Percentiles rank a stretch among this genome's conserved stretches.
Evolutionary conservation across 2,797 vertebrate species (phyloP).

Genomic region (Gastrophryne carolinensis): DNA sequence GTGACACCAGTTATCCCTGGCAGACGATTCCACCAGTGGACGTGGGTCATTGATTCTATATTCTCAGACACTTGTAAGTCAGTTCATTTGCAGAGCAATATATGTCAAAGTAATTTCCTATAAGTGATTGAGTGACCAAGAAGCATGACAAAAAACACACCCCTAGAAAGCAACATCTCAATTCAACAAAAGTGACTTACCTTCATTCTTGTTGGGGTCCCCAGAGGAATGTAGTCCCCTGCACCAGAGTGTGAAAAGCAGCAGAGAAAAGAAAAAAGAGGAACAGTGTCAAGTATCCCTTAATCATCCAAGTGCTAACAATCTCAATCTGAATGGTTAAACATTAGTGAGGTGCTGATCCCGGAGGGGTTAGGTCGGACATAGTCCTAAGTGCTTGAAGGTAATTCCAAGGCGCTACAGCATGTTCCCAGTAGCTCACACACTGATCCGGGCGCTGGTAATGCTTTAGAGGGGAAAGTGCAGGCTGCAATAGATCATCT

Average conservation of each 20-base stretch:
- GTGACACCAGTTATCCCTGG: too few species aligned
- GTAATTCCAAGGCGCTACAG: background rate
- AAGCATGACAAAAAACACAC: too few species aligned
- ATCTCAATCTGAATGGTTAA: slow-evolving; percentile 34
- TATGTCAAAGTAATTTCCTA: too few species aligned
- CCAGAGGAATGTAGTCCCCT: background rate
- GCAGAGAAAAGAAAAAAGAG: slow-evolving; percentile 30
- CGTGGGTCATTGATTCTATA: too few species aligned
- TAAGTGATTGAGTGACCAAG: too few species aligned
- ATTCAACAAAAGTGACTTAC: background rate
- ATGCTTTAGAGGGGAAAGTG: slow-evolving; percentile 10
- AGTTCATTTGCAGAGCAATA: too few species aligned
- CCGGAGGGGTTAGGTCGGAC: slow-evolving; percentile 8
- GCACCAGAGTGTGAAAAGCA: slow-evolving; percentile 33
- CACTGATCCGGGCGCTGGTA: slow-evolving; percentile 9
- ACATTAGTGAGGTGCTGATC: slow-evolving; percentile 39
- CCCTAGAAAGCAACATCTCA: background rate
- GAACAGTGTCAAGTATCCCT: slow-evolving; percentile 3
- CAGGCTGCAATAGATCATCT: slow-evolving; percentile 19
- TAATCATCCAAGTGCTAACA: slow-evolving; percentile 15
- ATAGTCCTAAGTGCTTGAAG: slow-evolving; percentile 1
- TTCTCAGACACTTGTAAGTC: too few species aligned
- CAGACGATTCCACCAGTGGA: too few species aligned
- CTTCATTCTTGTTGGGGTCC: slow-evolving; percentile 50
- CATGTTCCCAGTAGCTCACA: background rate